phyloP scores from a whole-genome alignment of 2,113 vertebrate species.

The Eulacestoma nigropectus region DNA sequence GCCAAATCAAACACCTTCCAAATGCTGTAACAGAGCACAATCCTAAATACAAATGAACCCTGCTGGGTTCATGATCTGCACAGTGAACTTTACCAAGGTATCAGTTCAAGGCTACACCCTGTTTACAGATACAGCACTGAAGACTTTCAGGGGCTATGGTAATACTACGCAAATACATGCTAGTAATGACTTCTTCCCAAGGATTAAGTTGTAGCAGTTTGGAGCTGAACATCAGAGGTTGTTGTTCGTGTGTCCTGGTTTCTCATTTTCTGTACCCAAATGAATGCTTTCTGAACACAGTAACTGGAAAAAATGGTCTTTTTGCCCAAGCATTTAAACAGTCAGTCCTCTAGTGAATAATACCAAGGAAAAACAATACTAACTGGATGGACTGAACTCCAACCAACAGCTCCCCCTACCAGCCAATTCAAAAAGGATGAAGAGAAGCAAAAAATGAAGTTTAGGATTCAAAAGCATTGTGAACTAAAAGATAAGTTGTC shows the following conservation, averaged over 20 bases:
- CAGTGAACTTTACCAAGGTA: conserved; percentile 10
- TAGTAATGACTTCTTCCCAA: not conserved
- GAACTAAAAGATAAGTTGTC: not conserved
- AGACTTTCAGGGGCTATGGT: not conserved
- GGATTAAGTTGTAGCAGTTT: not conserved
- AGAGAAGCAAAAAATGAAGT: not conserved
- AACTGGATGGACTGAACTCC: not conserved
- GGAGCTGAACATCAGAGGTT: not conserved
- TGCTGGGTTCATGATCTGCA: conserved; percentile 38
- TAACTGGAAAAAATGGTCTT: conserved; percentile 26
- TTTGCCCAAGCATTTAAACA: not conserved
- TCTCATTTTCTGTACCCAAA: conserved; percentile 20
- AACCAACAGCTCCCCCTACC: conserved; percentile 55
- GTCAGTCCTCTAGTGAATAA: conserved; percentile 31
- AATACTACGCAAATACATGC: not conserved
- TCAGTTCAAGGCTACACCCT: not conserved
- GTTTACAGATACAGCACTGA: not conserved
- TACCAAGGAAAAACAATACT: conserved; percentile 24
- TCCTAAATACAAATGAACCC: conserved; percentile 25
- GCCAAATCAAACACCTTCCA: conserved; percentile 56
- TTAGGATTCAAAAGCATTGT: not conserved
- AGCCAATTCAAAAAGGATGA: not conserved
- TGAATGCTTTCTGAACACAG: conserved; percentile 25
- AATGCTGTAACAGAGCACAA: conserved; percentile 6
- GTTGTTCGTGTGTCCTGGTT: not conserved